These are phyloP conservation scores for Diplolepis rosae DNA, from an alignment of 2,888 invertebrate species.

Conservation along the genomic window DNA sequence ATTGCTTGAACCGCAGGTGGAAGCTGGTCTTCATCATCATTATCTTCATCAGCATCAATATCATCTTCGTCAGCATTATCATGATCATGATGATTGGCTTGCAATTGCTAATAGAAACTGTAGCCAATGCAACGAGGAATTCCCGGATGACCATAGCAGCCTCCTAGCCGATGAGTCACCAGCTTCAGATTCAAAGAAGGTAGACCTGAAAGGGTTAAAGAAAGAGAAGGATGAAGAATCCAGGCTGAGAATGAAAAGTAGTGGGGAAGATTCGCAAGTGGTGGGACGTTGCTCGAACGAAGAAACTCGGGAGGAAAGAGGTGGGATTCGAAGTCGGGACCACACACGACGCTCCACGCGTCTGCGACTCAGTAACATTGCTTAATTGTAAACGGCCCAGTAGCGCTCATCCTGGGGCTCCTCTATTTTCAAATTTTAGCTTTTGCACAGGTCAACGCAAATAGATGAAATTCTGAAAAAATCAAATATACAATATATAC, in stretches of 20 bases:
- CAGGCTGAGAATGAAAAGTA: conserved; percentile 49
- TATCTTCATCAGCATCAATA: not conserved
- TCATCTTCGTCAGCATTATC: not conserved
- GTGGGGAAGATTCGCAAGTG: conserved; percentile 50
- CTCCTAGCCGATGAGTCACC: conserved; percentile 43
- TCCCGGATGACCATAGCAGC: conserved; percentile 42
- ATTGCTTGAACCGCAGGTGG: conserved; percentile 1
- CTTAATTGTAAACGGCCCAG: conserved; percentile 73
- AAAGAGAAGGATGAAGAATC: conserved; percentile 47
- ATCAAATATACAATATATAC: too few species aligned
- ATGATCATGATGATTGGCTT: conserved; percentile 23
- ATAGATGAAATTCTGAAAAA: too few species aligned
- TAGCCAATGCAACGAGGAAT: conserved; percentile 33
- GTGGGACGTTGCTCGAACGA: conserved; percentile 50
- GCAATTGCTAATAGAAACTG: conserved; percentile 23
- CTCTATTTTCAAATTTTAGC: not conserved
- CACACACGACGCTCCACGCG: conserved; percentile 74
- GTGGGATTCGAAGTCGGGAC: conserved; percentile 69
- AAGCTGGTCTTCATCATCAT: conserved; percentile 15
- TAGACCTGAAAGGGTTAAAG: conserved; percentile 53
- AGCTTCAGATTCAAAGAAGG: conserved; percentile 31
- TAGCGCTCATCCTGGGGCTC: conserved; percentile 59
- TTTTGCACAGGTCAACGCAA: not conserved
- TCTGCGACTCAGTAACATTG: conserved; percentile 73
- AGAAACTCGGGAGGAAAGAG: conserved; percentile 56